Evolutionary conservation across 2,113 vertebrate species (phyloP).

Genomic region (Neolamprologus fasciatus): DNA sequence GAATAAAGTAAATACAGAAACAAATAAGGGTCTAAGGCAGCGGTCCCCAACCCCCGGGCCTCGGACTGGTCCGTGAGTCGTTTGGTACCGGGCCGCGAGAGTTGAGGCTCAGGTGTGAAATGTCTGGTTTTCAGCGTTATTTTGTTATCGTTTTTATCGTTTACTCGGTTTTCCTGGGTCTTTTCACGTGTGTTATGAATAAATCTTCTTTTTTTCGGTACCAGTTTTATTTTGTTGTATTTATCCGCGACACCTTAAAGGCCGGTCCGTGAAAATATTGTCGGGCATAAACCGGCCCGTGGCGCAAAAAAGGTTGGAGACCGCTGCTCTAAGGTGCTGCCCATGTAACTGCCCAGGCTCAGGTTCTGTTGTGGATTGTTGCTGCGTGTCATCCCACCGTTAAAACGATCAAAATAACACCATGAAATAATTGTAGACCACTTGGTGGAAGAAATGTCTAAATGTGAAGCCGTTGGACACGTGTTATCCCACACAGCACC

Average conservation of each 20-base stretch:
- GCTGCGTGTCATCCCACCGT: background rate
- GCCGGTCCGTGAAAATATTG: no score
- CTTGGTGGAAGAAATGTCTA: background rate
- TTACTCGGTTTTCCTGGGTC: accelerated
- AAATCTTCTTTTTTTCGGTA: no score
- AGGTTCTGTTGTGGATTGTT: background rate
- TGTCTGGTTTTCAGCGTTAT: accelerated
- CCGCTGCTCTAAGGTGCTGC: accelerated
- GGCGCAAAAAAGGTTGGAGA: accelerated
- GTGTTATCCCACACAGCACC: accelerated
- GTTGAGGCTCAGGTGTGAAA: no score
- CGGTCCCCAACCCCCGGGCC: no score
- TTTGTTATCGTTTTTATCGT: accelerated
- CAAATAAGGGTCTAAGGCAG: background rate
- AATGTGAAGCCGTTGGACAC: background rate
- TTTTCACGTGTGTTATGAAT: no score
- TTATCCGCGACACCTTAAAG: no score
- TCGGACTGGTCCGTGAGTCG: no score
- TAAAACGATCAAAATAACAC: background rate
- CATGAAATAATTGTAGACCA: background rate
- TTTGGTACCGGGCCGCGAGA: accelerated
- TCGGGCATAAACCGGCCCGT: no score
- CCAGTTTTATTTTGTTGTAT: no score
- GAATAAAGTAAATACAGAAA: background rate
- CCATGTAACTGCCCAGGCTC: background rate